phyloP scores from a whole-genome alignment of 1,140 invertebrate genomes.

The Drosophila santomea region DNA sequence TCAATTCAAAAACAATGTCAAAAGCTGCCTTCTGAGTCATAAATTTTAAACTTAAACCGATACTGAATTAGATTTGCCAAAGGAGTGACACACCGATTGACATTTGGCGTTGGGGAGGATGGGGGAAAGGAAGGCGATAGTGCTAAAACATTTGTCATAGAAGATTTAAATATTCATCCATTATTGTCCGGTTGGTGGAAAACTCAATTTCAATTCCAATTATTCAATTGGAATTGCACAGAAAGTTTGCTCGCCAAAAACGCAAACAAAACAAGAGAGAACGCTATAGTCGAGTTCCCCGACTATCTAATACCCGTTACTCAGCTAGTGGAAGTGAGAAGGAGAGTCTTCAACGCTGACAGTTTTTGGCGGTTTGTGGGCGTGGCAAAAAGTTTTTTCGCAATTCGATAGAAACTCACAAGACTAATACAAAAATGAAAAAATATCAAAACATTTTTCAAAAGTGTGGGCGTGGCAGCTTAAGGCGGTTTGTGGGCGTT shows the following conservation, averaged over 20 bases:
- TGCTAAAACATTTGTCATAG: constrained; percentile 68
- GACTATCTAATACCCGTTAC: too few relatives aligned
- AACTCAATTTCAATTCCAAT: constrained; percentile 51
- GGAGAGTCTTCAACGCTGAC: too few relatives aligned
- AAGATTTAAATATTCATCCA: constrained; percentile 60
- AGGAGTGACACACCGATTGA: constrained; percentile 62
- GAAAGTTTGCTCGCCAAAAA: constrained; percentile 29
- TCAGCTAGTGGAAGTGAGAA: too few relatives aligned
- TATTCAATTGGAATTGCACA: constrained; percentile 41
- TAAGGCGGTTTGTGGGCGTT: too few relatives aligned
- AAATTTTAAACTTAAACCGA: constrained; percentile 26
- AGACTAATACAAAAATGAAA: too few relatives aligned
- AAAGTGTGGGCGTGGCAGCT: too few relatives aligned
- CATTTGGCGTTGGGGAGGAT: constrained; percentile 38
- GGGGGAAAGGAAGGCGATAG: constrained; percentile 4
- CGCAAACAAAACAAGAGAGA: constrained; percentile 11
- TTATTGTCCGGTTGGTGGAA: constrained; percentile 21
- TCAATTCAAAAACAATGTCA: constrained; percentile 37
- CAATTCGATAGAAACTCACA: too few relatives aligned
- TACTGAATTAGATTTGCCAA: constrained; percentile 17
- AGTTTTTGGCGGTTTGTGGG: too few relatives aligned
- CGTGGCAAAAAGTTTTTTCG: too few relatives aligned
- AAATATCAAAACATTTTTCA: too few relatives aligned
- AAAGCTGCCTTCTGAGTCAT: constrained; percentile 11
- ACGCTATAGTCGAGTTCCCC: too few relatives aligned